Evolutionary conservation across 2,888 invertebrate genomes (phyloP), one percentile per base, ranked within the genome.

Genomic region (Cantharis flavilabris): DNA sequence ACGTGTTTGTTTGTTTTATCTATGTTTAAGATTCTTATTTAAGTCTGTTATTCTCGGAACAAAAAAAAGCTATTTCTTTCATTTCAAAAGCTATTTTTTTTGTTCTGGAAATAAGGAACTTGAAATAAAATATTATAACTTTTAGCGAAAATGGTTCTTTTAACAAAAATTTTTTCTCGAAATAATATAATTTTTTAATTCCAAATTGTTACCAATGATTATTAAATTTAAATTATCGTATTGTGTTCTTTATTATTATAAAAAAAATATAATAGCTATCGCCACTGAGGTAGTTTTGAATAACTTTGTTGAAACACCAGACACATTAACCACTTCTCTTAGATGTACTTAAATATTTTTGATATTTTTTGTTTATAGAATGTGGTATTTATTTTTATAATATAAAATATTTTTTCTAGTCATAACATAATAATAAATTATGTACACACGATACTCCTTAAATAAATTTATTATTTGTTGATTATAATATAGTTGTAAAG

Each of bases 1-100:
- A 69, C 67, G 33, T 70, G 70, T 33, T 72, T 69, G 69, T 76
- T 72, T 72, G 70, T 69, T 70, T 76, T 62, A 23, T 71, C 62
- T 73, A 73, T 64, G 70, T 69, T 73, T 20, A 26, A 69, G 62
- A 69, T 73, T 33, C 13, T 1, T 1, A 26, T 33, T 33, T 11
- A 33, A 13, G 33, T 9, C 28, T 11, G 28, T 30, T 30, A 11
- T 30, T 30, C 10, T 11, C 3, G 10, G 28, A 30, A 10, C 28
- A 30, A 30, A 30, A 30, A 10, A 30, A 16, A 1, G 16, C 1
- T 30, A 10, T 10, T 9, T 28, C 10, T 30, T 30, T 30, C n/a
- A n/a, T n/a, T n/a, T n/a, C n/a, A n/a, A n/a, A n/a, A 28, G 10
- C 9, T 30, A 10, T 10, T 9, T 28, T 30, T 30, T 30, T 30